Base-by-base conservation (phyloP, 2,888 invertebrate genomes). In the Parnassius orleans region DNA sequence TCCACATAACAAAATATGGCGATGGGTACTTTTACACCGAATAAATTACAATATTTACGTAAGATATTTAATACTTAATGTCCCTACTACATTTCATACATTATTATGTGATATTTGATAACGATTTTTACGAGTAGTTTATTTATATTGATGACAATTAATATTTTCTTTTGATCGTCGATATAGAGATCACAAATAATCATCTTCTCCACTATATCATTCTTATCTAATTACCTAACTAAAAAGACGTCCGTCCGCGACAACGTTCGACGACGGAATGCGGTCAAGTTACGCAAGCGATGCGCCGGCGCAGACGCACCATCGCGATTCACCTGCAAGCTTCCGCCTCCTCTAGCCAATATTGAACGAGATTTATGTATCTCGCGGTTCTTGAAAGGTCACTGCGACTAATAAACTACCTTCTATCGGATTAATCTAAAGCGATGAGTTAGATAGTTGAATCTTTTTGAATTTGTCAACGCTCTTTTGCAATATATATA, bases 271-370 rank as follows among this genome's bases (percentile, higher is more conserved):
- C 69, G 71, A 61, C 72, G 84, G 85, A 84, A 86, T 84, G 85
- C 84, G 86, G 83, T 72, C 84, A 75, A 61, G 77, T 84, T 82
- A 80, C 74, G 81, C 77, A 83, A 43, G 74, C 74, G 81, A 82
- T 81, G 80, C 77, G 75, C 78, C 59, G 53, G 69, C 68, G 79
- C 75, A 69, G 72, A 76, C 81, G 79, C 80, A 79, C 81, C 72
- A 75, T 76, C 68, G 72, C 72, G 77, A 75, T 78, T 71, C 84
- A 86, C 84, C 84, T 86, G 86, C 74, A 57, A 58, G 74, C 81
- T 82, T 82, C 83, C 82, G 80, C 76, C 72, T 79, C 69, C 64
- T 54, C 74, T 69, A 67, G 71, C 70, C 72, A 67, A 75, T 75
- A 73, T 63, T 66, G 63, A 67, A 59, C 43, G 63, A 55, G 63